phyloP scores from a whole-genome alignment of 2,797 vertebrate species.

The Anableps anableps region DNA sequence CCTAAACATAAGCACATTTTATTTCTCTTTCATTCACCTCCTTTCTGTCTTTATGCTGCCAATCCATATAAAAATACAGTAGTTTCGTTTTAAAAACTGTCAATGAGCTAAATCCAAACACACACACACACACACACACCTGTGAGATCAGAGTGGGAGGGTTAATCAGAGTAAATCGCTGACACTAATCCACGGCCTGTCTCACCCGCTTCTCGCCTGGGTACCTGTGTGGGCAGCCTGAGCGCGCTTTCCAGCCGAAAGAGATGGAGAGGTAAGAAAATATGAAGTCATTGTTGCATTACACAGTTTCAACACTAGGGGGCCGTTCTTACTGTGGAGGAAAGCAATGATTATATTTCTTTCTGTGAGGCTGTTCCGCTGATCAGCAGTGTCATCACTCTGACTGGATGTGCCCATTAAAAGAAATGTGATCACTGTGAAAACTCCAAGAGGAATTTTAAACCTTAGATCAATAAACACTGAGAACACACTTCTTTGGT shows the following conservation, averaged over 20 bases:
- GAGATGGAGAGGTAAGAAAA: background rate
- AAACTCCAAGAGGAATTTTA: background rate
- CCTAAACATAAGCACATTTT: background rate
- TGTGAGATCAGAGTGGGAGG: constrained; percentile 37
- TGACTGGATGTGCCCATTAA: background rate
- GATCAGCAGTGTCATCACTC: background rate
- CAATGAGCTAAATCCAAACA: background rate
- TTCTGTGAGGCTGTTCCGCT: background rate
- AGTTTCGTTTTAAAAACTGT: background rate
- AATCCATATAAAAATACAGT: background rate
- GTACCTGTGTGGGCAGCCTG: constrained; percentile 44
- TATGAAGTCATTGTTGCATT: constrained; percentile 20
- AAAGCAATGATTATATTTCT: background rate
- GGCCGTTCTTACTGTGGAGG: background rate
- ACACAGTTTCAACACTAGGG: background rate
- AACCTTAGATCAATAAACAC: background rate
- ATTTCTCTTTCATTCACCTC: background rate
- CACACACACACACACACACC: background rate
- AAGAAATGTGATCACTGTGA: background rate
- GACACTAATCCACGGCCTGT: constrained; percentile 56
- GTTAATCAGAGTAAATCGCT: constrained; percentile 61
- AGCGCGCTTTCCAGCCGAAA: constrained; percentile 10
- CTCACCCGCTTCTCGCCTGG: constrained; percentile 9
- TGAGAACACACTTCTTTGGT: background rate
- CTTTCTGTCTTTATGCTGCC: background rate